Percentiles rank a stretch among this genome's conserved stretches.
These are phyloP conservation scores for Motacilla tschutschensis DNA, from an alignment of 2,113 vertebrate species.

Conservation along the genomic window DNA sequence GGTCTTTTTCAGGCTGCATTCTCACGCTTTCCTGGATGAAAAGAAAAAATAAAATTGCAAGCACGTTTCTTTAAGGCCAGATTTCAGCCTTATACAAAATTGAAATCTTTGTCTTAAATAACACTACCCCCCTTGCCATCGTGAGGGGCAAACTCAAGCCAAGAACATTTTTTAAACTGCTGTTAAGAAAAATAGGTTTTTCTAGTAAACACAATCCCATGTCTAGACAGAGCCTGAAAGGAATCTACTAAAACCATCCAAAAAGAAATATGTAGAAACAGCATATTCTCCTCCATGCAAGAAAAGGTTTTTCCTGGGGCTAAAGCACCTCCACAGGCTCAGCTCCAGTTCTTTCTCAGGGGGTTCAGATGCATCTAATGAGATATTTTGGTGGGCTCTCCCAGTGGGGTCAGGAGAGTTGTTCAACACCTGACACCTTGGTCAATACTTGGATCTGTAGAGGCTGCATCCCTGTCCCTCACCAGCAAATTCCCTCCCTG, in stretches of 20 bases:
- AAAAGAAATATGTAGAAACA: neutral
- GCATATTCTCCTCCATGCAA: neutral
- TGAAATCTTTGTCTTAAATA: conserved; percentile 6
- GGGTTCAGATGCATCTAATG: neutral
- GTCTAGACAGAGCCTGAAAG: neutral
- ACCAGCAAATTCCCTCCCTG: neutral
- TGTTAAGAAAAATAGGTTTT: neutral
- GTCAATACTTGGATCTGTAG: fast-evolving
- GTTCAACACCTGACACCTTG: neutral
- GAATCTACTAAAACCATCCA: neutral
- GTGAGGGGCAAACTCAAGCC: neutral
- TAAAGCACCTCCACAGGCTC: neutral
- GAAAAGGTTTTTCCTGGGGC: neutral
- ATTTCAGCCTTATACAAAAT: neutral
- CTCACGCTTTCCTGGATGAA: neutral
- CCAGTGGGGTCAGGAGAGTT: neutral
- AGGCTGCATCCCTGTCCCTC: neutral
- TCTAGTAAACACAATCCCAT: neutral
- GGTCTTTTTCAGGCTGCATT: neutral
- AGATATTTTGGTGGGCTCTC: neutral
- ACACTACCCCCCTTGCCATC: neutral
- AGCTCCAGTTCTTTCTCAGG: neutral
- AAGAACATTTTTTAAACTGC: neutral
- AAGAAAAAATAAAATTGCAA: neutral
- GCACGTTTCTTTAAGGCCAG: neutral